Percentiles rank a stretch among this genome's conserved stretches.
Conservation (phyloP, 2,797 vertebrate species). For the Myotis planiceps region DNA sequence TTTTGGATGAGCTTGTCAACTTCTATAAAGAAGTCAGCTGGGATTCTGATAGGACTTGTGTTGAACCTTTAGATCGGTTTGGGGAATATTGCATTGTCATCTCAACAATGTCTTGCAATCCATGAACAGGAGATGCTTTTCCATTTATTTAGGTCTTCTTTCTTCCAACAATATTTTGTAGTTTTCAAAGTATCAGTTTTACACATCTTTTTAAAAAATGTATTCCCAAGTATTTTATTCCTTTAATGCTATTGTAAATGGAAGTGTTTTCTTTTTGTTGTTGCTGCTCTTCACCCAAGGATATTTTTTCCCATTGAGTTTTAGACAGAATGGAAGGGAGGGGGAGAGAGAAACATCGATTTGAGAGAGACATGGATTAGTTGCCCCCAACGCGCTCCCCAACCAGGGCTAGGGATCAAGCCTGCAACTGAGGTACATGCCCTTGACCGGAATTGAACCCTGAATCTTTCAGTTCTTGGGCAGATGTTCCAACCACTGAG, state of each 20-base stretch:
- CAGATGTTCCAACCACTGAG: too few relatives aligned
- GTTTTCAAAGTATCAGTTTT: constrained; percentile 22
- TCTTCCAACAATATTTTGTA: constrained; percentile 15
- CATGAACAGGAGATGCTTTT: background rate
- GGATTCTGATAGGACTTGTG: background rate
- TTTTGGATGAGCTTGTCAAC: background rate
- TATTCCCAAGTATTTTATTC: background rate
- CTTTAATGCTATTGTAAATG: constrained; percentile 4
- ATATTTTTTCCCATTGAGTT: too few relatives aligned
- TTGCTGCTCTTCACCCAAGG: too few relatives aligned
- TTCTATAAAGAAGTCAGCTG: background rate
- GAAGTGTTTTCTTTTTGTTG: background rate
- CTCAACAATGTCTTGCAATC: background rate
- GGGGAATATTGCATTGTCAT: background rate
- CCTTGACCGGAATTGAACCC: too few relatives aligned
- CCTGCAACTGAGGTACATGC: too few relatives aligned
- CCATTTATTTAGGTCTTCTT: background rate
- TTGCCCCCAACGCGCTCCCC: too few relatives aligned
- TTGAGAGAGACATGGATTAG: too few relatives aligned
- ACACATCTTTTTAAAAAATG: background rate
- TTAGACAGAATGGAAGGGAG: too few relatives aligned
- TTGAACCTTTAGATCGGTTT: background rate
- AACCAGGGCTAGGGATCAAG: too few relatives aligned
- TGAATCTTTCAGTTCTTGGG: too few relatives aligned
- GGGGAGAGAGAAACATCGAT: too few relatives aligned